Evolutionary conservation across 53 echinoderm and acorn worm species (phyloP).

Genomic region (Temnopleurus reevesii): DNA sequence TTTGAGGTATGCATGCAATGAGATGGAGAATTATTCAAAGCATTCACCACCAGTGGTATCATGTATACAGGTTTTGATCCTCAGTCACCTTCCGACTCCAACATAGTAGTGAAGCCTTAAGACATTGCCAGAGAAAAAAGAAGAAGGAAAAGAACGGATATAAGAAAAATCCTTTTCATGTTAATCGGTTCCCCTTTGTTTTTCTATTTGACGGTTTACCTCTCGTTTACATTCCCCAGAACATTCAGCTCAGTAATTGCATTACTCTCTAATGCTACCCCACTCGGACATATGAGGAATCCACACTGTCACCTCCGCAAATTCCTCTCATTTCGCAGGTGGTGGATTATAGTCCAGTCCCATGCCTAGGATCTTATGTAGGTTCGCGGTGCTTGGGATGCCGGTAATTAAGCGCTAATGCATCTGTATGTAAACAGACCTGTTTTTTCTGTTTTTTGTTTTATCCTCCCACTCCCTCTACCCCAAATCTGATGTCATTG

Average conservation of each 20-base stretch:
- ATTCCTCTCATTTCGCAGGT: conserved; percentile 7
- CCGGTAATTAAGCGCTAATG: conserved; percentile 6
- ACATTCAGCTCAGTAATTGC: neutral
- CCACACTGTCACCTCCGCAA: neutral
- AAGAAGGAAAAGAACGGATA: neutral
- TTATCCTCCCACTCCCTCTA: neutral
- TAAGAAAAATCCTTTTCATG: neutral
- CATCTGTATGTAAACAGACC: neutral
- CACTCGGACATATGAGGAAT: neutral
- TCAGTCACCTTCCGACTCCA: neutral
- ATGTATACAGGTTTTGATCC: neutral
- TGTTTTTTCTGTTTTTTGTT: neutral
- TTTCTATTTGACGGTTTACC: neutral
- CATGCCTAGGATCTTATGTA: neutral
- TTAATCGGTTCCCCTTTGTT: conserved; percentile 6
- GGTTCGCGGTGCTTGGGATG: neutral
- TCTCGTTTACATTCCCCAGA: neutral
- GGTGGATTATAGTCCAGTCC: neutral
- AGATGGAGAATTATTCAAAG: neutral
- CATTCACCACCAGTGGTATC: neutral
- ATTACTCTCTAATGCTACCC: neutral
- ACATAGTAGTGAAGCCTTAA: neutral
- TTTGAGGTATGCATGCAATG: neutral
- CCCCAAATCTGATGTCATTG: conserved; percentile 17
- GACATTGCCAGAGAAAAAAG: neutral